phyloP scores from a whole-genome alignment of 2,113 vertebrate species.

The Entomyzon cyanotis region DNA sequence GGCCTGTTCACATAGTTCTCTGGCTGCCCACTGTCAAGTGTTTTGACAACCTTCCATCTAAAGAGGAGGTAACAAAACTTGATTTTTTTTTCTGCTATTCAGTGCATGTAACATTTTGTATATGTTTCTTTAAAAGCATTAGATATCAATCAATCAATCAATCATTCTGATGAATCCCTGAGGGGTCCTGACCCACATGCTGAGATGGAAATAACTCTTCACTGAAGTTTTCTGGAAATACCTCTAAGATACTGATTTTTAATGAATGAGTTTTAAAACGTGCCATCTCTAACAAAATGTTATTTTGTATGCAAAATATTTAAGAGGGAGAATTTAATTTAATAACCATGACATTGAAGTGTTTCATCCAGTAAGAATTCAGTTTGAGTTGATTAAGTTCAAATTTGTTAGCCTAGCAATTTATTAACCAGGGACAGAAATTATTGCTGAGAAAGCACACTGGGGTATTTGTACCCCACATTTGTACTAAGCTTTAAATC shows the following conservation, averaged over 20 bases:
- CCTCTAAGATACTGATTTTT: neutral
- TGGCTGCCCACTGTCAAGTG: neutral
- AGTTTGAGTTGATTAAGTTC: constrained; percentile 23
- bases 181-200: neutral
- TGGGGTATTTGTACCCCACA: neutral
- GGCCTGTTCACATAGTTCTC: neutral
- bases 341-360: neutral
- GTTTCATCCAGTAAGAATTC: constrained; percentile 13
- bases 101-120: neutral
- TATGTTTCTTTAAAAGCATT: neutral
- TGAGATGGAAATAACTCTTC: neutral
- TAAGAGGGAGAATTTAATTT: neutral
- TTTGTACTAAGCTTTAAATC: neutral
- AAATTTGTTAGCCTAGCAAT: neutral
- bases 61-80: neutral
- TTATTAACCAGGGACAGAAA: constrained; percentile 11
- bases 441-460: constrained; percentile 26
- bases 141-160: neutral
- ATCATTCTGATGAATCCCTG: neutral
- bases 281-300: neutral
- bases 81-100: neutral
- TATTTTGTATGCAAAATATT: constrained; percentile 1
- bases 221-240: neutral
- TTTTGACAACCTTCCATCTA: neutral
- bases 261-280: neutral